Percentiles rank a stretch among this genome's conserved stretches.
Evolutionary conservation across 2,113 vertebrate genomes (phyloP).

Genomic region (Halichoeres trimaculatus): DNA sequence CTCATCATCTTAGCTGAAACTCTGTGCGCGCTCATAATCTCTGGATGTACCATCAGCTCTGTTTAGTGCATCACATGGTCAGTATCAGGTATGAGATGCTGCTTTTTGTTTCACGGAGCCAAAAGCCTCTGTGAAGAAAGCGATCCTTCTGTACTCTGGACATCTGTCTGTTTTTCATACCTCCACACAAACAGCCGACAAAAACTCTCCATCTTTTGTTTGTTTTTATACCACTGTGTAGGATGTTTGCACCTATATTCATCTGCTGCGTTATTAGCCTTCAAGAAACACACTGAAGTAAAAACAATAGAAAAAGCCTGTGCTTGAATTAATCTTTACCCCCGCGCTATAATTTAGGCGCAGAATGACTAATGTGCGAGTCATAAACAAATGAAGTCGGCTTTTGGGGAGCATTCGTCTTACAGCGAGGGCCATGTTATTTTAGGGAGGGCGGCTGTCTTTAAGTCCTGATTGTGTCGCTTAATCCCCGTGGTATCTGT

Average conservation of each 20-base stretch:
- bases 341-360: slow-evolving; percentile 70
- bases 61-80: background rate
- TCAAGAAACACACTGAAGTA: slow-evolving; percentile 52
- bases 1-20: slow-evolving; percentile 7
- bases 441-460: slow-evolving; percentile 81
- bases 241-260: slow-evolving; percentile 70
- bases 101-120: slow-evolving; percentile 1
- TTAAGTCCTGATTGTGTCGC: slow-evolving; percentile 82
- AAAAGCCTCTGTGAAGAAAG: slow-evolving; percentile 23
- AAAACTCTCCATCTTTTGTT: slow-evolving; percentile 22
- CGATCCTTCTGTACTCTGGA: slow-evolving; percentile 45
- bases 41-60: background rate
- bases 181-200: slow-evolving; percentile 47
- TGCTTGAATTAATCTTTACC: slow-evolving; percentile 78
- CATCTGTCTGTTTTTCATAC: slow-evolving; percentile 62
- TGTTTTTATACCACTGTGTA: slow-evolving; percentile 50
- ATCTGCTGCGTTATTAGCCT: slow-evolving; percentile 67
- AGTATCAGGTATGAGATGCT: background rate
- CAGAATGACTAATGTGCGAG: slow-evolving; percentile 77
- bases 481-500: slow-evolving; percentile 80
- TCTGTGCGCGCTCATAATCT: background rate
- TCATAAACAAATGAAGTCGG: slow-evolving; percentile 81
- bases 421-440: slow-evolving; percentile 72
- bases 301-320: slow-evolving; percentile 71
- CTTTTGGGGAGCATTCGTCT: slow-evolving; percentile 80